Evolutionary conservation across 2,797 vertebrate species (phyloP).

Genomic region (Remorina albescens): DNA sequence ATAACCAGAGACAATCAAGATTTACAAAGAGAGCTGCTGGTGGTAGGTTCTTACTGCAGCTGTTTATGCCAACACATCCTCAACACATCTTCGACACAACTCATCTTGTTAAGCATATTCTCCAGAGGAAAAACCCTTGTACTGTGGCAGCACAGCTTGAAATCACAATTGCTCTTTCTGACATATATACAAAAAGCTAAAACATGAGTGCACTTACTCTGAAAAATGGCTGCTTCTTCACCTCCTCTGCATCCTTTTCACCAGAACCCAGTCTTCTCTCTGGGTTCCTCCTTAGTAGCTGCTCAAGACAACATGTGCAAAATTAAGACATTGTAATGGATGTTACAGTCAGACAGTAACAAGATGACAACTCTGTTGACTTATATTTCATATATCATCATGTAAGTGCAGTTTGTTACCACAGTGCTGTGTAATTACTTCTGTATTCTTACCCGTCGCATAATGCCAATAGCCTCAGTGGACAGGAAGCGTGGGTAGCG

Average conservation of each 20-base stretch:
- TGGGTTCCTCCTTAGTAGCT: constrained; percentile 90
- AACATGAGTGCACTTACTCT: constrained; percentile 79
- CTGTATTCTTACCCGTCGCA: constrained; percentile 86
- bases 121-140: not conserved
- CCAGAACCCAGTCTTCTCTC: constrained; percentile 91
- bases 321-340: not conserved
- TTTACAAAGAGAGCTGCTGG: not conserved
- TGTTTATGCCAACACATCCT: not conserved
- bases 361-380: not conserved
- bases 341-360: not conserved
- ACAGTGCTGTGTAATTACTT: not conserved
- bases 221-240: constrained; percentile 95
- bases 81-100: not conserved
- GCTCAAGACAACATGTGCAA: constrained; percentile 19
- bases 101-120: not conserved
- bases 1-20: not conserved
- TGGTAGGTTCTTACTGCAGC: not conserved
- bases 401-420: constrained; percentile 15
- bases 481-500: constrained; percentile 94
- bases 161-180: too few relatives aligned
- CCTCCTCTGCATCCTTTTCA: constrained; percentile 93
- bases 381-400: not conserved
- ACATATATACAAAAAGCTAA: too few relatives aligned
- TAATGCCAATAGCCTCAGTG: constrained; percentile 90
- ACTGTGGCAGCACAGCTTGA: not conserved